Conservation (phyloP, 2,797 vertebrate species). For the Sylvia borin region DNA sequence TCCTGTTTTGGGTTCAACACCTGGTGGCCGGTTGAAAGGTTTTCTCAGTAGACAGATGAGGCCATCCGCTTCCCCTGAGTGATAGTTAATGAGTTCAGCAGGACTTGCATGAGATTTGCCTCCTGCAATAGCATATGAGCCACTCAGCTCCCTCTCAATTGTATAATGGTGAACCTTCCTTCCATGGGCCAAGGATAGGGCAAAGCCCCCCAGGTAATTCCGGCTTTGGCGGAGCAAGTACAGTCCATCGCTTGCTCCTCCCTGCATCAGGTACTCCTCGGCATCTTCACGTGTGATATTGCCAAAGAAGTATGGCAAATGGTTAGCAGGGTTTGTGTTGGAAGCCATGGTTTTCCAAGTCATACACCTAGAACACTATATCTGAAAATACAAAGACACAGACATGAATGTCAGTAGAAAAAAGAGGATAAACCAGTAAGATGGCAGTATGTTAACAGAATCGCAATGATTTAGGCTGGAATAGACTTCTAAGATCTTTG, state of each 20-base stretch:
- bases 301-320: constrained; percentile 90
- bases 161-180: constrained; percentile 91
- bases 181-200: constrained; percentile 84
- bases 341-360: constrained; percentile 52
- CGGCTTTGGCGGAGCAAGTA: constrained; percentile 93
- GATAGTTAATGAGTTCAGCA: constrained; percentile 87
- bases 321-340: constrained; percentile 78
- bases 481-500: neutral
- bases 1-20: constrained; percentile 91
- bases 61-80: constrained; percentile 88
- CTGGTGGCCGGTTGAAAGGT: constrained; percentile 86
- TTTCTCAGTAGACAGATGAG: constrained; percentile 89
- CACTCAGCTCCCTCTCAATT: constrained; percentile 89
- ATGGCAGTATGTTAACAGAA: neutral
- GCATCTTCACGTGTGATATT: constrained; percentile 96
- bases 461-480: neutral
- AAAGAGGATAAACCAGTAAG: neutral
- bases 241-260: constrained; percentile 79
- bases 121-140: constrained; percentile 89
- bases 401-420: neutral
- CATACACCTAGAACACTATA: neutral
- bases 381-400: constrained; percentile 5
- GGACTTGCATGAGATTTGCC: constrained; percentile 88
- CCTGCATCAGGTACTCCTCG: constrained; percentile 86
- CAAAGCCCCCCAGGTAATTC: constrained; percentile 92